Evolutionary conservation across 2,888 invertebrate species (phyloP), one percentile per base, ranked within the genome.

Genomic region (Ctena decussata): DNA sequence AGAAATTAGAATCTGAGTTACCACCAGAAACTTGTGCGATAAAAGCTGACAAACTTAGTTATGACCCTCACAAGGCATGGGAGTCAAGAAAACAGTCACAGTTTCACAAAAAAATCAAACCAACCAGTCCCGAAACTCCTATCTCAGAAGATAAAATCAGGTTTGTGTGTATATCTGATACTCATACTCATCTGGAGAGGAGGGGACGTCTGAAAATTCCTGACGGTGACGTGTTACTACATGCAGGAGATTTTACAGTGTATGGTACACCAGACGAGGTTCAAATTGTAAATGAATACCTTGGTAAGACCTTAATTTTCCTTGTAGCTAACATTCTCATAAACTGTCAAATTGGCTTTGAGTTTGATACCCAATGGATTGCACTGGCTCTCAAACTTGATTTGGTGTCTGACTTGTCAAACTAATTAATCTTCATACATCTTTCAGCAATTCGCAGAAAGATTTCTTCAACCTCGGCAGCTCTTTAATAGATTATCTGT

Each of bases 111-210:
- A 80, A 82, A 44, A 86, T 93, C n/a, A 35, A 44, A 2, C 91
- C 91, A 18, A 30, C 92, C 21, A 89, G 91, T 37, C 85, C 89
- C 0, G 60, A 77, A 12, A 91, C 87, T 0, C 92, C 93, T 6
- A 72, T 94, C 53, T 91, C 74, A 80, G 86, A 88, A 5, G 91
- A 93, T 77, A 84, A 90, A 39, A 95, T 97, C 2, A 96, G 98
- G 73, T 97, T 98, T 91, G 98, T 98, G 3, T 98, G 98, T 94
- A 97, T 98, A 97, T 98, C 98, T 86, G 98, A 98, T 94, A 98
- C 98, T 0, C 98, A 98, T 95, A 97, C 97, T 0, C 95, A 97
- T 74, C 97, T 97, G 18, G 96, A 97, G 46, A 97, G 97, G 90
- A 41, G 77, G 18, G 65, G 77, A 24, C 77, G 72, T 70, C 8